phyloP scores from a whole-genome alignment of 1,140 invertebrate genomes.

The Aphelenchoides fujianensis region DNA sequence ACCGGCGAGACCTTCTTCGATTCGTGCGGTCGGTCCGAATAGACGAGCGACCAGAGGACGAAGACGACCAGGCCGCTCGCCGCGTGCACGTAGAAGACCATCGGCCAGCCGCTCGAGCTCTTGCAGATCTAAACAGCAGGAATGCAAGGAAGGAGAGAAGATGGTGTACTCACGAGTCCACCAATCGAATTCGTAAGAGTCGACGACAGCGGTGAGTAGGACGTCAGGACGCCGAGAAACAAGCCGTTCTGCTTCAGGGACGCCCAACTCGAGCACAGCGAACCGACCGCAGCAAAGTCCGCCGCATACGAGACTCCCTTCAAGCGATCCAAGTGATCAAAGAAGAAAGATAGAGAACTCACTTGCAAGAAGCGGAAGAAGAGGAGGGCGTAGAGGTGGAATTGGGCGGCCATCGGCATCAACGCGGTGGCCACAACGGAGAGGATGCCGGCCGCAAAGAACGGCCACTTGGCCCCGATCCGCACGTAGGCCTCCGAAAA shows the following conservation, averaged over 20 bases:
- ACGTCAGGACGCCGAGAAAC: neutral
- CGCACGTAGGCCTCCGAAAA: constrained; percentile 37
- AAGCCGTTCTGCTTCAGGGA: constrained; percentile 15
- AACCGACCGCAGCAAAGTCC: constrained; percentile 35
- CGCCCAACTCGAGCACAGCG: constrained; percentile 21
- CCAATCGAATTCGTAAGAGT: constrained; percentile 13
- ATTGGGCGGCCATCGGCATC: constrained; percentile 34
- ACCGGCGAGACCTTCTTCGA: neutral
- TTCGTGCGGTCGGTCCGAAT: constrained; percentile 10
- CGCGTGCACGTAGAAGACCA: constrained; percentile 9
- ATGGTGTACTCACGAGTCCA: constrained; percentile 11
- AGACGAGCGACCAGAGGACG: constrained; percentile 2
- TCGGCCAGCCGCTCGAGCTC: neutral
- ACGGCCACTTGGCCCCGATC: constrained; percentile 37
- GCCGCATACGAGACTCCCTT: constrained; percentile 35
- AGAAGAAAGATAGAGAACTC: neutral
- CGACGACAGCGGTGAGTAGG: neutral
- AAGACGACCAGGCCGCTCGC: neutral
- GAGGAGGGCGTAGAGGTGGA: constrained; percentile 27
- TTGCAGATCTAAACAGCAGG: neutral
- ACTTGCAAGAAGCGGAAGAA: constrained; percentile 34
- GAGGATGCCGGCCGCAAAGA: constrained; percentile 38
- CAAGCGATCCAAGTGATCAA: neutral
- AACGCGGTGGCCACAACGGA: constrained; percentile 33
- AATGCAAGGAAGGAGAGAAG: neutral